These are phyloP conservation scores for Styela plicata DNA, from an alignment of 23 tunicate genomes.

Conservation along the genomic window DNA sequence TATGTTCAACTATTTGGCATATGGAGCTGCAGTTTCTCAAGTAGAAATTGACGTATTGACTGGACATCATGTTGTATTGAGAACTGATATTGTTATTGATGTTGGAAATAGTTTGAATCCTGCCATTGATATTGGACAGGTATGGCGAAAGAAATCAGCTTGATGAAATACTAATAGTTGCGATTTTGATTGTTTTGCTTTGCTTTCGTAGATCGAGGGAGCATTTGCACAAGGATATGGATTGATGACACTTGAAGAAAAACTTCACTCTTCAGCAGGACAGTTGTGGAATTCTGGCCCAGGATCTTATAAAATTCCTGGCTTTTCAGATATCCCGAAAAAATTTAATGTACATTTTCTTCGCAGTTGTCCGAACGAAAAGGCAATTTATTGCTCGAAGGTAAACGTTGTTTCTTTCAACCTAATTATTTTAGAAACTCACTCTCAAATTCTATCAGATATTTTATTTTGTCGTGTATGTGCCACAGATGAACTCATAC, in stretches of 20 bases:
- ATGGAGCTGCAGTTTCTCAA: constrained; percentile 67
- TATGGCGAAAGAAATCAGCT: background rate
- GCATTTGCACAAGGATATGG: constrained; percentile 91
- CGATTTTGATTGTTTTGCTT: no score
- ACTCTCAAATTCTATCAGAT: no score
- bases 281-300: constrained; percentile 70
- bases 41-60: constrained; percentile 93
- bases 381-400: constrained; percentile 68
- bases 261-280: constrained; percentile 55
- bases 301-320: constrained; percentile 92
- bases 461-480: no score
- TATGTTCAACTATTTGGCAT: constrained; percentile 46
- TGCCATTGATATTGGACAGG: constrained; percentile 89
- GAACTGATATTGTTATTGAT: constrained; percentile 88
- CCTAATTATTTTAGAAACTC: no score
- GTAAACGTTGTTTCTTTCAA: no score
- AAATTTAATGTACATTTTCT: constrained; percentile 83
- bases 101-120: constrained; percentile 88
- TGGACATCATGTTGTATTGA: constrained; percentile 67
- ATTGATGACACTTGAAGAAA: constrained; percentile 75
- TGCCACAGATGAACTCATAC: no score
- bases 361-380: constrained; percentile 41
- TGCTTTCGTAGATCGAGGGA: constrained; percentile 96
- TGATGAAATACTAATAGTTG: background rate
- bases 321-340: constrained; percentile 80